These are phyloP conservation scores for Agriotes lineatus DNA, from an alignment of 2,888 invertebrate genomes.

Conservation along the genomic window DNA sequence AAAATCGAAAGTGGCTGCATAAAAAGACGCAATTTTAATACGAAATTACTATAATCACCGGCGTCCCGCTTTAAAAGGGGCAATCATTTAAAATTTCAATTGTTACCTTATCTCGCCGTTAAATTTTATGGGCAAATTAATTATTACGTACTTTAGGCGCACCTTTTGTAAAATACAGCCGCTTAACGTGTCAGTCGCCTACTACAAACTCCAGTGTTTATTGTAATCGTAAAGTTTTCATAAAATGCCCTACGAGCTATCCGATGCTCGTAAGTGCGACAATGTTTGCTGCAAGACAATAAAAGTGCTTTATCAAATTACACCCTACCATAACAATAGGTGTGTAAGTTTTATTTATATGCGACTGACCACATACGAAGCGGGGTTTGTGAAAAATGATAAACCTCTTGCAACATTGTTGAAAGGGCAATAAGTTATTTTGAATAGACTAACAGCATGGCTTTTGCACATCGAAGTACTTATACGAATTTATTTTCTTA, in stretches of 20 bases:
- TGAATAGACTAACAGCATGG: too few relatives aligned
- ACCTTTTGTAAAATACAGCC: slow-evolving; percentile 20
- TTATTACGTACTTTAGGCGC: slow-evolving; percentile 21
- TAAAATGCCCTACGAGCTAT: not conserved
- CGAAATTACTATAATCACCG: slow-evolving; percentile 37
- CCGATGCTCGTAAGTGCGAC: not conserved
- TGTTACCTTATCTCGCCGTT: slow-evolving; percentile 30
- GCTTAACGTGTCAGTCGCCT: slow-evolving; percentile 10
- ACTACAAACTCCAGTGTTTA: slow-evolving; percentile 4
- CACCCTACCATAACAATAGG: too few relatives aligned
- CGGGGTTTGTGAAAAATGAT: too few relatives aligned
- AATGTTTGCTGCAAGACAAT: not conserved
- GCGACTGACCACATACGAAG: too few relatives aligned
- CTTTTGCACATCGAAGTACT: too few relatives aligned
- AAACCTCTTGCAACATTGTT: too few relatives aligned
- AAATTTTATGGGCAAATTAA: slow-evolving; percentile 37
- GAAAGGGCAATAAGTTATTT: too few relatives aligned
- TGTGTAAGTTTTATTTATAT: too few relatives aligned
- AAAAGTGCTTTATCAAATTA: too few relatives aligned
- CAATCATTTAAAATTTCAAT: slow-evolving; percentile 34
- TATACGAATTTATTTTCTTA: too few relatives aligned
- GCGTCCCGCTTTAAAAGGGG: slow-evolving; percentile 14
- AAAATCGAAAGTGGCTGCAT: slow-evolving; percentile 37
- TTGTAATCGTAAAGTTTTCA: slow-evolving; percentile 19
- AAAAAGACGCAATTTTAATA: slow-evolving; percentile 39